Evolutionary conservation across 2,888 invertebrate species (phyloP).

Genomic region (Copidosoma aretas): DNA sequence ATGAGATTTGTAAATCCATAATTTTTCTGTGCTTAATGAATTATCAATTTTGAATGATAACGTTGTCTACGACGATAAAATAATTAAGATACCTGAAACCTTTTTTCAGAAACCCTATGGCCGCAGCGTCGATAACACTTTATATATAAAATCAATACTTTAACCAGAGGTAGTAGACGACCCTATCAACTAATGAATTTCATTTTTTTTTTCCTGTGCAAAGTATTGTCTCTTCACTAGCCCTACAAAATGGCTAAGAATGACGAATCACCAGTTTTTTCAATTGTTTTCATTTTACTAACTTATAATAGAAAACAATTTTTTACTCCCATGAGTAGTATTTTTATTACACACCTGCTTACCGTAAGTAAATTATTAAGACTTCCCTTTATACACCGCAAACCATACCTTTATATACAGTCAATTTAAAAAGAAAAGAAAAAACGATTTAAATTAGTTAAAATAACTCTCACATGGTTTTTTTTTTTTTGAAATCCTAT

Average conservation of each 20-base stretch:
- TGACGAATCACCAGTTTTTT: too few relatives aligned
- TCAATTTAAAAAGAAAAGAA: too few relatives aligned
- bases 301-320: too few relatives aligned
- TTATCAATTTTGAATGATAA: conserved; percentile 16
- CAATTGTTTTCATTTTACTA: not conserved
- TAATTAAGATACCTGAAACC: conserved; percentile 31
- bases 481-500: too few relatives aligned
- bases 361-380: conserved; percentile 6
- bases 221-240: conserved; percentile 21
- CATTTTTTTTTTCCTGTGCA: conserved; percentile 3
- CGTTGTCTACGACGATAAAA: conserved; percentile 16
- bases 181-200: conserved; percentile 27
- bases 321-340: too few relatives aligned
- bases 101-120: conserved; percentile 38
- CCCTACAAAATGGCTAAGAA: conserved; percentile 19
- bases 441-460: too few relatives aligned
- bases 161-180: conserved; percentile 37
- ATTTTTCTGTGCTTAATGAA: too few relatives aligned
- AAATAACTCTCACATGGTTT: too few relatives aligned
- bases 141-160: conserved; percentile 27
- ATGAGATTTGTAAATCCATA: too few relatives aligned
- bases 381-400: not conserved
- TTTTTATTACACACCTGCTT: too few relatives aligned
- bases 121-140: conserved; percentile 21
- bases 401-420: too few relatives aligned